Evolutionary conservation across 1,140 invertebrate genomes (phyloP).

Genomic region (Drosophila nikananu): DNA sequence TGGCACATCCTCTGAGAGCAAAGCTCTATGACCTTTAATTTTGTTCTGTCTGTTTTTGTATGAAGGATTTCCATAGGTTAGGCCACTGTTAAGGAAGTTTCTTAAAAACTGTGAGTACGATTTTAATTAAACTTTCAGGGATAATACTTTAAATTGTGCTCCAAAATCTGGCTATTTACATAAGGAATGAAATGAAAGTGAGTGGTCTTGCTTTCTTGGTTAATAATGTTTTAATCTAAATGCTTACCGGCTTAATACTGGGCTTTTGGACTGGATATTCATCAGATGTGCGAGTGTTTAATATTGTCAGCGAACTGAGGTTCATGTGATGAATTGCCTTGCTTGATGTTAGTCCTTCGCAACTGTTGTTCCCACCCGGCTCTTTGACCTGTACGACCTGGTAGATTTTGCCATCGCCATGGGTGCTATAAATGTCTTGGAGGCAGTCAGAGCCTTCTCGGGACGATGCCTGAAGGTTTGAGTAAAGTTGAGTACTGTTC

Average conservation of each 20-base stretch:
- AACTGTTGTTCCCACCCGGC: background rate
- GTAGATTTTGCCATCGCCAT: constrained; percentile 71
- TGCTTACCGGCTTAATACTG: background rate
- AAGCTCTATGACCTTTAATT: no score
- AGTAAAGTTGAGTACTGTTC: constrained; percentile 34
- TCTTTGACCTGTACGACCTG: constrained; percentile 60
- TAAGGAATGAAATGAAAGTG: no score
- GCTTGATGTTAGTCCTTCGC: background rate
- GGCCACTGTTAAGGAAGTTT: no score
- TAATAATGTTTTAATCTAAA: no score
- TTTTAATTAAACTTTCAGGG: no score
- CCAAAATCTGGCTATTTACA: no score
- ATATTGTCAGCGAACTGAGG: constrained; percentile 7
- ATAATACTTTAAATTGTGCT: no score
- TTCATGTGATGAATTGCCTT: constrained; percentile 59
- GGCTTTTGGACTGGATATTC: background rate
- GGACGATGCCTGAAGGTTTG: constrained; percentile 43
- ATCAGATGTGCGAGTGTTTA: background rate
- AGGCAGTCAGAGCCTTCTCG: constrained; percentile 66
- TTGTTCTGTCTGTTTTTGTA: no score
- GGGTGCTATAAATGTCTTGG: constrained; percentile 75
- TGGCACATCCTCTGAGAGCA: no score
- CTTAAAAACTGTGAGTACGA: no score
- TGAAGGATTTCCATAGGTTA: no score
- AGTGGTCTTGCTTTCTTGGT: no score